These are phyloP conservation scores for Nanger granti DNA, from an alignment of 2,113 vertebrate genomes.

Conservation along the genomic window DNA sequence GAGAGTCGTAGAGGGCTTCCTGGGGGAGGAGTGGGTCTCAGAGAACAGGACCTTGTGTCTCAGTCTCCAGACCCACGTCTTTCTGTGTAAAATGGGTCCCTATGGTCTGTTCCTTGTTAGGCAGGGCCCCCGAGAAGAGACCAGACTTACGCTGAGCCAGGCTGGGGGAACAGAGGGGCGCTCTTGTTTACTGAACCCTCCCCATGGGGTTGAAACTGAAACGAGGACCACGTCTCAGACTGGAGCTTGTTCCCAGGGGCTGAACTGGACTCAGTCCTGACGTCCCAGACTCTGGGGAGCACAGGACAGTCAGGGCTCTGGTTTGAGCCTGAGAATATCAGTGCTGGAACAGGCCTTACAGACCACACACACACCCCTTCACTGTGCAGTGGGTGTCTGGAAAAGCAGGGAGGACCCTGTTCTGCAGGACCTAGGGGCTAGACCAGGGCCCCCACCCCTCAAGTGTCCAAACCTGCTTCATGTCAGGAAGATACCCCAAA, in stretches of 20 bases:
- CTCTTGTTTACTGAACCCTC: not conserved
- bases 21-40: not conserved
- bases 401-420: not conserved
- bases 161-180: not conserved
- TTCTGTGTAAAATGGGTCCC: not conserved
- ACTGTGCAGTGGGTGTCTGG: not conserved
- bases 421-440: not conserved
- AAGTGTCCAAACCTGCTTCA: not conserved
- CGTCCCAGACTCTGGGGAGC: not conserved
- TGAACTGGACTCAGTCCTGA: not conserved
- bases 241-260: not conserved
- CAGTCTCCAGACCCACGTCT: not conserved
- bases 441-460: not conserved
- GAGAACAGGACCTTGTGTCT: not conserved
- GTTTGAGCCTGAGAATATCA: not conserved
- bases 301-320: not conserved
- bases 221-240: not conserved
- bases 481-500: not conserved
- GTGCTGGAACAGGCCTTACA: not conserved
- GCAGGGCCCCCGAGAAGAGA: not conserved
- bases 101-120: not conserved
- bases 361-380: too few species aligned
- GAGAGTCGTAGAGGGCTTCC: not conserved
- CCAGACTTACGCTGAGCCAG: accelerated
- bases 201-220: not conserved